Percentiles rank a stretch among this genome's conserved stretches.
phyloP scores from a whole-genome alignment of 2,888 invertebrate genomes.

The Melanostoma scalare region DNA sequence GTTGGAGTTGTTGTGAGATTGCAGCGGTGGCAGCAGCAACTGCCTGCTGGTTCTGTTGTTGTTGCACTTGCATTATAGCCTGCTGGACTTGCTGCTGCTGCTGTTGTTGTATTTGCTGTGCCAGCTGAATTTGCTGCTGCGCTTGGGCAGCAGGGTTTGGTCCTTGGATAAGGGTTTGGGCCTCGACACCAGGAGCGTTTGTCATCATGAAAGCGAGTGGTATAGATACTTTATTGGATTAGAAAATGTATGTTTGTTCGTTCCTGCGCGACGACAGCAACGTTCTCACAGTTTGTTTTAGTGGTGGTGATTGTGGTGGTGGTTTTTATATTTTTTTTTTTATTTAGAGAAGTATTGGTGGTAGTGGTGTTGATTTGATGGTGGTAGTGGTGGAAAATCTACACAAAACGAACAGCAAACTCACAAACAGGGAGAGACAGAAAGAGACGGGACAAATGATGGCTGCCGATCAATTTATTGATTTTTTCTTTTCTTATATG shows the following conservation, averaged over 20 bases:
- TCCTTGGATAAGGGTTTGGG: conserved; percentile 74
- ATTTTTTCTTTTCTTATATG: conserved; percentile 66
- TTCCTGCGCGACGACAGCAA: conserved; percentile 6
- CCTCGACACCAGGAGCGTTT: conserved; percentile 77
- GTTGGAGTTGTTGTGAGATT: conserved; percentile 76
- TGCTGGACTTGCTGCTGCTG: conserved; percentile 81
- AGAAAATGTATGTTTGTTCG: conserved; percentile 25
- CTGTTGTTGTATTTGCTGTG: conserved; percentile 79
- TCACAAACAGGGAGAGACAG: conserved; percentile 37
- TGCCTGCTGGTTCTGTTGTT: conserved; percentile 80
- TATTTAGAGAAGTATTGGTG: not conserved
- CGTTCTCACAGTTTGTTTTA: conserved; percentile 14
- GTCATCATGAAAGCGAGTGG: conserved; percentile 82
- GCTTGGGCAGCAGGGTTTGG: conserved; percentile 74
- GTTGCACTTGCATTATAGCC: conserved; percentile 81
- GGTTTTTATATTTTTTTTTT: conserved; percentile 5
- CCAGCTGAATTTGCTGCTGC: conserved; percentile 78
- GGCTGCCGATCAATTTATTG: conserved; percentile 74
- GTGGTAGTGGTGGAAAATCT: conserved; percentile 30
- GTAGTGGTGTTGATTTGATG: too few species aligned
- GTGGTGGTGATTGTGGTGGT: conserved; percentile 1
- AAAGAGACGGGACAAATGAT: conserved; percentile 66
- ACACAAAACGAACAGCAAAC: conserved; percentile 44
- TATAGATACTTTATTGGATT: conserved; percentile 36
- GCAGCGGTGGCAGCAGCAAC: conserved; percentile 77